Evolutionary conservation across 2,888 invertebrate genomes (phyloP), one percentile per base, ranked within the genome.

Genomic region (Aricia artaxerxes): DNA sequence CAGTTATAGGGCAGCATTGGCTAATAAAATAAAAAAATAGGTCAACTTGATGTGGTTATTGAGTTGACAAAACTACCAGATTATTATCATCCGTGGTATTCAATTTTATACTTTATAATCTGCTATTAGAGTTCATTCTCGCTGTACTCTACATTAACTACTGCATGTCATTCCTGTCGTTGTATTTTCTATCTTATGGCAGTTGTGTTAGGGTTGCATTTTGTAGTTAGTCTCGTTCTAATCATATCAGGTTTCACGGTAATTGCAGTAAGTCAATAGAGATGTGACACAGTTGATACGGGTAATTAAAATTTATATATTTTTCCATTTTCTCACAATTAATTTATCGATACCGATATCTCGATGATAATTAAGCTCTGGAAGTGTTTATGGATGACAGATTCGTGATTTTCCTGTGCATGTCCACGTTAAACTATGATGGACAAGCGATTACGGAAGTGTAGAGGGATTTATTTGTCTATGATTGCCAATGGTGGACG

Each of bases 171-270:
- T 13, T 31, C 7, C 44, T 6, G n/a, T 24, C 64, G 40, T 61
- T 79, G 13, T 31, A 49, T 72, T 79, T 7, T 44, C 16, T n/a
- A 16, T 16, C 40, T 73, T 79, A 40, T 57, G 11, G 31, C 24
- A 24, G 44, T 57, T 35, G 53, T 75, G 44, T 73, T 79, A 78
- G 16, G 79, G 72, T 79, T 78, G 16, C 61, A 31, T 24, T 73
- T 57, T 31, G 81, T 79, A 1, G 38, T 13, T 69, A 11, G 0
- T 38, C 69, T 16, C 35, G 13, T 69, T 69, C 61, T 64, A 75
- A 88, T 88, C 85, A 84, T 84, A 84, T 87, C 83, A 83, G 82
- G 81, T 86, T 87, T 86, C 85, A 83, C 82, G 83, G 83, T 83
- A 82, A 85, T 86, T 85, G 86, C 85, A 80, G 79, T 79, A 81